These are phyloP conservation scores for Vireo altiloquus DNA, from an alignment of 2,113 vertebrate species.

Conservation along the genomic window DNA sequence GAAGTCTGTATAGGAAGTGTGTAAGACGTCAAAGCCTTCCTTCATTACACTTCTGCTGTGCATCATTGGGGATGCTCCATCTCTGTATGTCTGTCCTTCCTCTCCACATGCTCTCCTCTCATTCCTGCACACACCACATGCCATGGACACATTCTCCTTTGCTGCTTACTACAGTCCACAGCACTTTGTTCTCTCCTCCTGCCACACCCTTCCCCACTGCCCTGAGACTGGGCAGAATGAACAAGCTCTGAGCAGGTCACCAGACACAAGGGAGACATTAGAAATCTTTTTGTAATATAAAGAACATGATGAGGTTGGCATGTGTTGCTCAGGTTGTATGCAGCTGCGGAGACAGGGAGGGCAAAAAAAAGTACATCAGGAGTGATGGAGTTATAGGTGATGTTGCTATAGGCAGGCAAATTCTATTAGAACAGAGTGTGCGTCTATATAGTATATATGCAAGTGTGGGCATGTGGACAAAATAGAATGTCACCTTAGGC, in stretches of 20 bases:
- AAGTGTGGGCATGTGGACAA: not conserved
- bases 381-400: not conserved
- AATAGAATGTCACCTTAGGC: not conserved
- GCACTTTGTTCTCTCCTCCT: not conserved
- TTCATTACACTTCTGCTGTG: accelerated
- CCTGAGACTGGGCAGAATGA: not conserved
- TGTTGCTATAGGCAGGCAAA: not conserved
- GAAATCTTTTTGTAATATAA: not conserved
- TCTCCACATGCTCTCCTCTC: not conserved
- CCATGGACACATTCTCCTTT: not conserved
- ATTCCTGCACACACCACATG: not conserved
- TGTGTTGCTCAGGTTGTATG: not conserved
- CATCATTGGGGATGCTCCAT: accelerated
- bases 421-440: not conserved
- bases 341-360: not conserved
- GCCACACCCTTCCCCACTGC: not conserved
- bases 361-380: not conserved
- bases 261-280: not conserved
- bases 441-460: too few species aligned
- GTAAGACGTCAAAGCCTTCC: not conserved
- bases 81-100: not conserved
- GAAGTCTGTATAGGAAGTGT: not conserved
- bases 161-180: not conserved
- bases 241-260: not conserved
- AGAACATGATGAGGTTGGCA: accelerated